These are phyloP conservation scores for Eristalis pertinax DNA, from an alignment of 2,888 invertebrate genomes.

Conservation along the genomic window DNA sequence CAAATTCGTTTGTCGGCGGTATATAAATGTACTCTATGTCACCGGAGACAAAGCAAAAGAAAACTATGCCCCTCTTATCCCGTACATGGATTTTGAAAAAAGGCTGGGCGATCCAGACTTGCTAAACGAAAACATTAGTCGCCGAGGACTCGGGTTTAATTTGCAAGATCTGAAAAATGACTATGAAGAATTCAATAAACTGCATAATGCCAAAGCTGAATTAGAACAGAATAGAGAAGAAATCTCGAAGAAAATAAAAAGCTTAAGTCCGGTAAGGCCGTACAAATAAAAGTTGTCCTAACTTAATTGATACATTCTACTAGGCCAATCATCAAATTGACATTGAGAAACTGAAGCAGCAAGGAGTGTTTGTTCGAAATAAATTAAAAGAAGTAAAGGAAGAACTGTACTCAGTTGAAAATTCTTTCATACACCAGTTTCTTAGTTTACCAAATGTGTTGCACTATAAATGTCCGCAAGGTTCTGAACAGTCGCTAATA, in stretches of 20 bases:
- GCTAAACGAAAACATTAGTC: constrained; percentile 83
- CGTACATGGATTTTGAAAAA: constrained; percentile 86
- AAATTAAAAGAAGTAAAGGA: constrained; percentile 86
- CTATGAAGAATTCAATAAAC: constrained; percentile 85
- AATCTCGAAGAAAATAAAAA: constrained; percentile 82
- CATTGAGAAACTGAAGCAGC: constrained; percentile 83
- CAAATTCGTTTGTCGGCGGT: background rate
- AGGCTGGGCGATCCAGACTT: constrained; percentile 82
- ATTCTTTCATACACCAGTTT: constrained; percentile 85
- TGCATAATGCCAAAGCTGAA: constrained; percentile 82
- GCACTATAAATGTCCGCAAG: constrained; percentile 84
- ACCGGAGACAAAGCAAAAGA: constrained; percentile 87
- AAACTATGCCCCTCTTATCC: constrained; percentile 86
- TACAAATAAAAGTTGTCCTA: background rate
- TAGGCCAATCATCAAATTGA: constrained; percentile 72
- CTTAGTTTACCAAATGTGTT: constrained; percentile 88
- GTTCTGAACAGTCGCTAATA: constrained; percentile 75
- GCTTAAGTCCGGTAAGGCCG: constrained; percentile 78
- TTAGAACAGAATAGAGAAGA: constrained; percentile 83
- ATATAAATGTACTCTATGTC: constrained; percentile 82
- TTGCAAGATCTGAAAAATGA: constrained; percentile 83
- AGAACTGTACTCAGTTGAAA: constrained; percentile 88
- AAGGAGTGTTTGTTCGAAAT: constrained; percentile 83
- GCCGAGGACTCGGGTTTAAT: constrained; percentile 83
- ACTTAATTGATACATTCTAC: background rate